Conservation (phyloP, 2,113 vertebrate species). For the Cranoglanis bouderius region DNA sequence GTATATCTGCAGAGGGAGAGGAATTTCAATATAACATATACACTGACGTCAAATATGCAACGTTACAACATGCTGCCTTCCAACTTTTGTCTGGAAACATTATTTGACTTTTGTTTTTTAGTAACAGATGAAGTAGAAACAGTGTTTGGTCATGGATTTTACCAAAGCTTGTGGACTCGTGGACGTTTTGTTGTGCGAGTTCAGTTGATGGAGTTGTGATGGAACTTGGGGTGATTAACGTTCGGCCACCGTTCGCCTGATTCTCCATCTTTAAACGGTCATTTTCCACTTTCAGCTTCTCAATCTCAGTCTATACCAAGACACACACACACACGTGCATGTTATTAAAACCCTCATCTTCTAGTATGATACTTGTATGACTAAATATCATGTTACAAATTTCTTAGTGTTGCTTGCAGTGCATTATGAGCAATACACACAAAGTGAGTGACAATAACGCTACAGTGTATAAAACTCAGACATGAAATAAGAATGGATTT, state of each 20-base stretch:
- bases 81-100: neutral
- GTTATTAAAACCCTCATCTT: constrained; percentile 5
- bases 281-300: constrained; percentile 93
- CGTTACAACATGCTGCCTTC: neutral
- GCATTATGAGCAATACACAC: neutral
- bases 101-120: neutral
- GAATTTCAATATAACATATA: neutral
- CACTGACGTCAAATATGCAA: neutral
- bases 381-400: neutral
- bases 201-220: constrained; percentile 73
- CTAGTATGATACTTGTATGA: neutral
- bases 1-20: constrained; percentile 81
- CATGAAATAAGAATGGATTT: neutral
- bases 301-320: constrained; percentile 84
- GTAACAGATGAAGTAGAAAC: neutral
- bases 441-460: neutral
- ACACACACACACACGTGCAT: neutral
- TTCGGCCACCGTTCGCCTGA: constrained; percentile 82
- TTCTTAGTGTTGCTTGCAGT: neutral
- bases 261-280: constrained; percentile 91
- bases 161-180: constrained; percentile 94
- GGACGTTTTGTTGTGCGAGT: constrained; percentile 88
- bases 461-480: neutral
- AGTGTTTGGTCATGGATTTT: constrained; percentile 47
- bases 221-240: constrained; percentile 82